Base-by-base conservation (phyloP, 2,797 vertebrate species). In the Pogonophryne albipinna region DNA sequence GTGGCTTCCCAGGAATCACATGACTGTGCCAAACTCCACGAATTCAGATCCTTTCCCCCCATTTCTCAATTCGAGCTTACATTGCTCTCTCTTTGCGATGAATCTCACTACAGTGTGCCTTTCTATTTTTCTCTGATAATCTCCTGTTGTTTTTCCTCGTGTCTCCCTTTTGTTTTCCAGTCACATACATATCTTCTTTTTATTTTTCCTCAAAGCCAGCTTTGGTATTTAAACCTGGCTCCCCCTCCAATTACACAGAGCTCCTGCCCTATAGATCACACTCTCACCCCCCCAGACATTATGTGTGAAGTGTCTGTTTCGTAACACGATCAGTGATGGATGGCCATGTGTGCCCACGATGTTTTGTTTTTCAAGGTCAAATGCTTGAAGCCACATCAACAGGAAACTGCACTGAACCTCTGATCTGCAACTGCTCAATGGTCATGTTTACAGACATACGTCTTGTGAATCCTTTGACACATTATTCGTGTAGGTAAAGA, bases 1-100 rank as follows among this genome's bases (percentile, higher is more conserved):
- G 88, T 91, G 85, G 79, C 87, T 93, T 92, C 83, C 58, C 42
- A 77, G 85, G 88, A 91, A 87, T 90, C 86, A 53, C 56, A 71
- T 79, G 81, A 92, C 71, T 72, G 68, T 87, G 83, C 85, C 87
- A 89, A 66, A 66, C 47, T 87, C 78, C 75, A 73, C 12, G 44
- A 87, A 89, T 88, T 90, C 68, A 83, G 61, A 87, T 71, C 23
- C 14, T 57, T 76, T 19, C n/a, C 0, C n/a, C 31, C n/a, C 2
- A 8, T 59, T 71, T 77, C 58, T 74, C 20, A 45, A 6, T 34
- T 59, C 42, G 13, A 63, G 19, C 23, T 50, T 38, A 52, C 11
- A 23, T 60, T 65, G 23, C 71, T 55, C 27, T 19, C 49, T 38
- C 51, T 68, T 57, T 58, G 38, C 15, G 14, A 2, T 46, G 15